Conservation (phyloP, 2,113 vertebrate genomes). For the Cyanoderma ruficeps region DNA sequence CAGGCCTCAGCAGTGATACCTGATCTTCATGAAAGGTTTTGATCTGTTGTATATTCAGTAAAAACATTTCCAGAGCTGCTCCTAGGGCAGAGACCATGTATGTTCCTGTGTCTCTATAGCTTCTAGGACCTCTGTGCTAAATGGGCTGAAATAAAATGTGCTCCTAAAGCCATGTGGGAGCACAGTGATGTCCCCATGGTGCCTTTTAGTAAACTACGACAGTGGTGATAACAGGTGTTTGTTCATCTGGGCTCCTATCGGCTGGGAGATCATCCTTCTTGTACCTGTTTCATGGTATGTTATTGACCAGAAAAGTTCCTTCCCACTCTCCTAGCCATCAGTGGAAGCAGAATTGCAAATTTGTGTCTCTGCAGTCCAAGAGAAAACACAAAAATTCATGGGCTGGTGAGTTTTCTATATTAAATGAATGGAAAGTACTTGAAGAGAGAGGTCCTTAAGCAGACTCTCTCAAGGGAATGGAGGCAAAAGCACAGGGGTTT, state of each 20-base stretch:
- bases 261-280: background rate
- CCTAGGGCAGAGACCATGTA: background rate
- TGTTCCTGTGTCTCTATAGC: background rate
- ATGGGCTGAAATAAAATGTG: background rate
- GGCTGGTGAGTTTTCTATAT: background rate
- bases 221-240: background rate
- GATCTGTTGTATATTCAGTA: background rate
- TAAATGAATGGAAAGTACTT: background rate
- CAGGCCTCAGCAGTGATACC: background rate
- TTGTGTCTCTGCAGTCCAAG: background rate
- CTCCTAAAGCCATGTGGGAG: background rate
- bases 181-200: background rate
- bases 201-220: background rate
- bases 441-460: background rate
- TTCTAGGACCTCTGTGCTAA: background rate
- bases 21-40: background rate
- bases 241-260: background rate
- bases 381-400: background rate
- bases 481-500: background rate
- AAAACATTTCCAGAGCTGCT: background rate
- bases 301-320: background rate
- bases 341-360: background rate
- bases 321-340: background rate
- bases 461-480: background rate
- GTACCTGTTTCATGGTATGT: background rate